Evolutionary conservation across 2,113 vertebrate genomes (phyloP).

Genomic region (Pterophyllum scalare): DNA sequence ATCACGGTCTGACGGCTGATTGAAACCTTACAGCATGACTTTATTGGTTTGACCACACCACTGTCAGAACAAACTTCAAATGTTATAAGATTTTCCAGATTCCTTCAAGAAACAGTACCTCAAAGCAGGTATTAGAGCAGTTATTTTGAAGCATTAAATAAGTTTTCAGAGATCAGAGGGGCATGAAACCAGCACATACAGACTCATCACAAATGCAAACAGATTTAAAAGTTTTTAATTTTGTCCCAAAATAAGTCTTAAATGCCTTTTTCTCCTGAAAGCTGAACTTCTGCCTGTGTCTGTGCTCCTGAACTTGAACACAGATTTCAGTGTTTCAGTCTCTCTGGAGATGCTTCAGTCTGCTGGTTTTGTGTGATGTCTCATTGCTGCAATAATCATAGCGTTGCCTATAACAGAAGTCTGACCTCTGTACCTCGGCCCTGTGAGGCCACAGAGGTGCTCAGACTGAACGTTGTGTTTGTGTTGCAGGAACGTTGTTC

Average conservation of each 20-base stretch:
- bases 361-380: background rate
- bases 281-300: background rate
- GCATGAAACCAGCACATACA: background rate
- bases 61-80: fast-evolving
- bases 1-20: background rate
- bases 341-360: no score
- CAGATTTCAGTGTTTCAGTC: no score
- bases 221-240: background rate
- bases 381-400: background rate
- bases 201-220: background rate
- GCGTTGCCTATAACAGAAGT: no score
- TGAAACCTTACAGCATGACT: background rate
- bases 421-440: background rate
- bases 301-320: no score
- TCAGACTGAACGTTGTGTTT: conserved; percentile 7
- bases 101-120: background rate
- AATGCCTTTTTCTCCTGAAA: background rate
- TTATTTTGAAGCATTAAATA: background rate
- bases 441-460: background rate
- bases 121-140: background rate
- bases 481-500: conserved; percentile 68
- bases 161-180: background rate
- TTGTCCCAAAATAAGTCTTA: background rate
- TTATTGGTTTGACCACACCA: background rate
- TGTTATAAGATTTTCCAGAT: background rate